Conservation (phyloP, 2,888 invertebrate species). For the Galeopsomyia nigrocyanea region DNA sequence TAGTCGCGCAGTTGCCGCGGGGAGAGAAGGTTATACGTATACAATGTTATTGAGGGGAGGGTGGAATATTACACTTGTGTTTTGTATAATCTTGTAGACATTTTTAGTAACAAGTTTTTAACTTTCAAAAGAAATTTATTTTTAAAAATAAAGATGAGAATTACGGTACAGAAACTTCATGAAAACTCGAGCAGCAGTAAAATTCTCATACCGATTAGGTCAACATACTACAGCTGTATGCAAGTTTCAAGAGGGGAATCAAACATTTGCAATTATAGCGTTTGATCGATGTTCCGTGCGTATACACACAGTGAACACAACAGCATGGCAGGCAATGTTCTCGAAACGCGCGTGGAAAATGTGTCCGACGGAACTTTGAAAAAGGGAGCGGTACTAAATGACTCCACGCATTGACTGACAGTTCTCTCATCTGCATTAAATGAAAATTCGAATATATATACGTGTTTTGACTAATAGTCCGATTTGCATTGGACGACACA, state of each 20-base stretch:
- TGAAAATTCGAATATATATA: slow-evolving; percentile 60
- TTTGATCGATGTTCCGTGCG: slow-evolving; percentile 45
- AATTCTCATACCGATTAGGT: no score
- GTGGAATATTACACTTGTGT: no score
- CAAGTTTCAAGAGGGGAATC: slow-evolving; percentile 17
- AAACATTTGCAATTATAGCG: slow-evolving; percentile 46
- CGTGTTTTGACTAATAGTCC: slow-evolving; percentile 62
- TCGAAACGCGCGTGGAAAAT: not conserved
- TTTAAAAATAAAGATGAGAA: no score
- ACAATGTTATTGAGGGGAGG: no score
- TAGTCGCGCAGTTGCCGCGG: no score
- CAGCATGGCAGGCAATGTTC: not conserved
- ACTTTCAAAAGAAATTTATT: no score
- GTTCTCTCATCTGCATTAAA: slow-evolving; percentile 54
- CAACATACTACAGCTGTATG: no score
- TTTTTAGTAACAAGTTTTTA: no score
- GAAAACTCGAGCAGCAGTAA: no score
- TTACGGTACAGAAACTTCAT: no score
- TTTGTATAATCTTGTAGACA: no score
- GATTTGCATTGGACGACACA: not conserved
- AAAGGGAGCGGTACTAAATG: slow-evolving; percentile 58
- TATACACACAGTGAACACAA: slow-evolving; percentile 12
- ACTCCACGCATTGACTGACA: slow-evolving; percentile 61
- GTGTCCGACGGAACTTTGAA: slow-evolving; percentile 23
- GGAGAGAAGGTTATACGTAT: no score